Percentiles rank a stretch among this genome's conserved stretches.
Conservation (phyloP, 2,888 invertebrate genomes). For the Aspidiotus destructor region DNA sequence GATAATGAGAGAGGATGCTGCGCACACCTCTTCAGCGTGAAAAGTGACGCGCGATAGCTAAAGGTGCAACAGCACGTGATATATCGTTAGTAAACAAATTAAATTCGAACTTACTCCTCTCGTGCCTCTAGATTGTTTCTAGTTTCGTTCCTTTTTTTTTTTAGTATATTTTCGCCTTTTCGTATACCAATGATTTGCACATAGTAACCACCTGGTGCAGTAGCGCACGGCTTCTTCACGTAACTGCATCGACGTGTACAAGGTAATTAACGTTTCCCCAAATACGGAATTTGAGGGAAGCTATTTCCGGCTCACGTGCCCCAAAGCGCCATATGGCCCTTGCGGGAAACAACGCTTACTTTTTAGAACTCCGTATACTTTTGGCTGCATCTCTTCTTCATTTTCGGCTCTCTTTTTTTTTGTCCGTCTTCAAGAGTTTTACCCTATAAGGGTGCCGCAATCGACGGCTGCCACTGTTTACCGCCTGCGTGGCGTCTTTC, state of each 20-base stretch:
- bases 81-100: conserved; percentile 16
- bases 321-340: conserved; percentile 14
- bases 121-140: not conserved
- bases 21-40: not conserved
- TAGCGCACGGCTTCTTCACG: not conserved
- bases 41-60: not conserved
- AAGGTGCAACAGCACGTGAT: conserved; percentile 8
- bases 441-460: not conserved
- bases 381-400: too few relatives aligned
- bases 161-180: not conserved
- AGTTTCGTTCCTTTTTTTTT: not conserved
- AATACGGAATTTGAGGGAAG: conserved; percentile 15
- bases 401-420: too few relatives aligned
- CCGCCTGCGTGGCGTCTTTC: not conserved
- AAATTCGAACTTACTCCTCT: conserved; percentile 3
- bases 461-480: not conserved
- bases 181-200: conserved; percentile 11
- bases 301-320: conserved; percentile 17
- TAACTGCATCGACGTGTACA: not conserved
- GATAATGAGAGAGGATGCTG: too few relatives aligned
- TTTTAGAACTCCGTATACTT: too few relatives aligned
- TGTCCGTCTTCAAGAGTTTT: not conserved
- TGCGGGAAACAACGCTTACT: not conserved
- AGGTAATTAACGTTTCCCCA: conserved; percentile 16
- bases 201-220: conserved; percentile 7